Conservation (phyloP, 2,113 vertebrate species). For the Oryzias woworae region DNA sequence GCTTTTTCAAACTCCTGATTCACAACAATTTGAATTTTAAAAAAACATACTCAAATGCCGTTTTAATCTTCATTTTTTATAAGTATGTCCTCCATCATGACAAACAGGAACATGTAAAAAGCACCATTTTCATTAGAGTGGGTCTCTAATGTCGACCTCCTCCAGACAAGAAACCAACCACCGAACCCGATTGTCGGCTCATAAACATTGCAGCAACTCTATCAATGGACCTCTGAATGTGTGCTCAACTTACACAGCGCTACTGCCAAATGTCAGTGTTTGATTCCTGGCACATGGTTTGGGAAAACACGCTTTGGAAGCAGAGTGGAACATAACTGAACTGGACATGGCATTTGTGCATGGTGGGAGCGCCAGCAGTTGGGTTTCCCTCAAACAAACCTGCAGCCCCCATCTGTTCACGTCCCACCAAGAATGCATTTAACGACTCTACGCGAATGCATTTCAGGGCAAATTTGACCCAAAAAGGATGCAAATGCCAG, state of each 20-base stretch:
- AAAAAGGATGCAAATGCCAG: conserved; percentile 41
- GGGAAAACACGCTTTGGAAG: conserved; percentile 24
- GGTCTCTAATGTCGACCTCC: too few species aligned
- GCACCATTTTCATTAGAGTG: too few species aligned
- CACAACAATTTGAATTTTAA: too few species aligned
- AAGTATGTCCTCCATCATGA: too few species aligned
- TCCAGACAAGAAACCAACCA: too few species aligned
- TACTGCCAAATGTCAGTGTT: conserved; percentile 2
- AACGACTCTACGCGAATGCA: conserved; percentile 56
- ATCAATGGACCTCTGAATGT: conserved; percentile 3
- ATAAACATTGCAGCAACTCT: neutral
- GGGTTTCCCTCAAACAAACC: conserved; percentile 47
- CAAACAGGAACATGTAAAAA: too few species aligned
- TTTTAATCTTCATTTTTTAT: too few species aligned
- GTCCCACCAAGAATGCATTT: conserved; percentile 47
- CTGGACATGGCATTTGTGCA: conserved; percentile 36
- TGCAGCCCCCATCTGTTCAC: conserved; percentile 56
- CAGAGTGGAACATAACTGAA: conserved; percentile 34
- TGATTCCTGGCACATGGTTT: conserved; percentile 30
- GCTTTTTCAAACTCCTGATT: too few species aligned
- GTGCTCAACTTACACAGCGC: conserved; percentile 3
- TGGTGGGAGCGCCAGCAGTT: conserved; percentile 38
- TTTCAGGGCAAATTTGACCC: conserved; percentile 56
- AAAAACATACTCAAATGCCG: too few species aligned
- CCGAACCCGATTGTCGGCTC: too few species aligned